phyloP scores from a whole-genome alignment of 2,797 vertebrate species.

The Sebastes taczanowskii region DNA sequence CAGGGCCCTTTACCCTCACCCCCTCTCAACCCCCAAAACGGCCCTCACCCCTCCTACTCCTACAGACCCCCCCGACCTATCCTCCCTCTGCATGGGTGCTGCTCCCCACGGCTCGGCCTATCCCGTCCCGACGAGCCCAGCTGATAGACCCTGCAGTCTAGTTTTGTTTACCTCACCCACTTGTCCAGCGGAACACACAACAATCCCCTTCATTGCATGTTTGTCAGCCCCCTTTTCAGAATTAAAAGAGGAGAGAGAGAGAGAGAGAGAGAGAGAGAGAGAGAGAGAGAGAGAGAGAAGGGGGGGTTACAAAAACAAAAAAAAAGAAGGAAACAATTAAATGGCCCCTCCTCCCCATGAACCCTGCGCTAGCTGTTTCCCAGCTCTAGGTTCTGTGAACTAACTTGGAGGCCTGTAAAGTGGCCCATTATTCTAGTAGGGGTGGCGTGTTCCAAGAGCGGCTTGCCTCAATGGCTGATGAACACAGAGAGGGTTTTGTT shows the following conservation, averaged over 20 bases:
- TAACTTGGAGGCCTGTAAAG: constrained; percentile 83
- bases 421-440: constrained; percentile 81
- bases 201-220: constrained; percentile 83
- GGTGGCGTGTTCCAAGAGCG: constrained; percentile 82
- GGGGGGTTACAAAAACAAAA: constrained; percentile 69
- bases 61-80: constrained; percentile 50
- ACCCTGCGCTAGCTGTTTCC: constrained; percentile 81
- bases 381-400: constrained; percentile 84
- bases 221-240: constrained; percentile 81
- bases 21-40: neutral
- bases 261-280: neutral
- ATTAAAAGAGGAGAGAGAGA: constrained; percentile 63
- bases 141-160: constrained; percentile 64
- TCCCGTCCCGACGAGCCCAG: constrained; percentile 50
- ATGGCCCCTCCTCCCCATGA: constrained; percentile 76
- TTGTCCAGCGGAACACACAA: constrained; percentile 82
- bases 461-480: constrained; percentile 78
- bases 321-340: constrained; percentile 83
- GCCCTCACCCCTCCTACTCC: constrained; percentile 39
- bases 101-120: constrained; percentile 63
- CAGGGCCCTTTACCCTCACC: constrained; percentile 40
- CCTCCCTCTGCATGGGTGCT: constrained; percentile 40
- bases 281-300: neutral
- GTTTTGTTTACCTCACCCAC: constrained; percentile 82
- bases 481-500: constrained; percentile 85